Conservation (phyloP, 2,888 invertebrate genomes). For the Zelleria hepariella region DNA sequence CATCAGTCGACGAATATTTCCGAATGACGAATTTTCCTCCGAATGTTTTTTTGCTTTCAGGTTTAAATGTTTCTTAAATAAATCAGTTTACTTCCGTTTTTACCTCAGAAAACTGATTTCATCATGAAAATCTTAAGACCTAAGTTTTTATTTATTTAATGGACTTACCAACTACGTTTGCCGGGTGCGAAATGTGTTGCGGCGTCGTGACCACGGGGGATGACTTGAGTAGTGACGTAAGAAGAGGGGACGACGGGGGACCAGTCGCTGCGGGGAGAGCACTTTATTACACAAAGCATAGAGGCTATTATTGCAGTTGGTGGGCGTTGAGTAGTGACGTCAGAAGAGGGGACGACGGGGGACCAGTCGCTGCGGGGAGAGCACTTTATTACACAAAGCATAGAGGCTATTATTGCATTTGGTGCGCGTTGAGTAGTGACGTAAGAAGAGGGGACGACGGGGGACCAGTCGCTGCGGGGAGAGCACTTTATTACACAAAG, state of each 20-base stretch:
- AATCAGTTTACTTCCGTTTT: no score
- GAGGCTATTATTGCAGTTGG: neutral
- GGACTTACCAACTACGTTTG: slow-evolving; percentile 39
- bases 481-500: no score
- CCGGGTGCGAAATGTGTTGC: slow-evolving; percentile 55
- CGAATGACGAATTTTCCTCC: no score
- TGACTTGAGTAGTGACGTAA: slow-evolving; percentile 86
- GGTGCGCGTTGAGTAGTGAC: slow-evolving; percentile 86
- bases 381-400: no score
- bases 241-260: slow-evolving; percentile 77
- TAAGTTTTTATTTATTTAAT: no score
- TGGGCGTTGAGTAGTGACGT: slow-evolving; percentile 89
- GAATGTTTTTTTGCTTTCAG: no score
- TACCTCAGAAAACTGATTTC: no score
- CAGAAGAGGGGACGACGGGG: slow-evolving; percentile 79
- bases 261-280: slow-evolving; percentile 37
- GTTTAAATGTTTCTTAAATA: no score
- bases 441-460: slow-evolving; percentile 83
- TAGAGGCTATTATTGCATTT: no score
- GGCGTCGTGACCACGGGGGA: slow-evolving; percentile 61
- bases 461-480: slow-evolving; percentile 42
- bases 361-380: slow-evolving; percentile 33
- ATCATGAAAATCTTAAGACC: no score
- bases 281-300: no score
- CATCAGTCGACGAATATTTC: no score